phyloP scores from a whole-genome alignment of 2,113 vertebrate genomes.

The Thomomys bottae region DNA sequence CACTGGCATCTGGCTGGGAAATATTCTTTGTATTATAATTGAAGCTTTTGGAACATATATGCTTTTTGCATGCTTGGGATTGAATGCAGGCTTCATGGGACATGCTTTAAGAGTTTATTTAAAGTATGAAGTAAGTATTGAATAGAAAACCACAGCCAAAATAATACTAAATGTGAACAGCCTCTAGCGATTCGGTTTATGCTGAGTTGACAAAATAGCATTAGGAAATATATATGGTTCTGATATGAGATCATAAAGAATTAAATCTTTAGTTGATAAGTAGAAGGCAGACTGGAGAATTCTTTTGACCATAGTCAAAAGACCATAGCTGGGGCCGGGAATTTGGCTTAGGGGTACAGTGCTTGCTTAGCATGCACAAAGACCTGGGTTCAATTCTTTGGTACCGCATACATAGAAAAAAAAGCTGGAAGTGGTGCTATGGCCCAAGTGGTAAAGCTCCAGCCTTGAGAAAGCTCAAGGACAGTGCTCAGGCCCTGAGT shows the following conservation, averaged over 20 bases:
- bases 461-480: too few relatives aligned
- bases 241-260: slow-evolving; percentile 7
- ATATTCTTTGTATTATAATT: slow-evolving; percentile 35
- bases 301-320: background rate
- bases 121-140: slow-evolving; percentile 37
- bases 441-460: too few relatives aligned
- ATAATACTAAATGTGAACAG: background rate
- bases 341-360: too few relatives aligned
- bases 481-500: too few relatives aligned
- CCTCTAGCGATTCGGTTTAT: background rate
- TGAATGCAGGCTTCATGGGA: background rate
- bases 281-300: background rate
- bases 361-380: too few relatives aligned
- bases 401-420: too few relatives aligned
- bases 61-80: background rate
- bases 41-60: background rate
- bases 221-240: background rate
- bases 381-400: too few relatives aligned
- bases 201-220: background rate
- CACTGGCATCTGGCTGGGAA: background rate
- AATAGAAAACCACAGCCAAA: slow-evolving; percentile 6
- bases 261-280: background rate
- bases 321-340: too few relatives aligned
- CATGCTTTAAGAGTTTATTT: slow-evolving; percentile 18
- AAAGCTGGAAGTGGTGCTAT: too few relatives aligned